Conservation (phyloP, 2,113 vertebrate genomes). For the Embiotoca jacksoni region DNA sequence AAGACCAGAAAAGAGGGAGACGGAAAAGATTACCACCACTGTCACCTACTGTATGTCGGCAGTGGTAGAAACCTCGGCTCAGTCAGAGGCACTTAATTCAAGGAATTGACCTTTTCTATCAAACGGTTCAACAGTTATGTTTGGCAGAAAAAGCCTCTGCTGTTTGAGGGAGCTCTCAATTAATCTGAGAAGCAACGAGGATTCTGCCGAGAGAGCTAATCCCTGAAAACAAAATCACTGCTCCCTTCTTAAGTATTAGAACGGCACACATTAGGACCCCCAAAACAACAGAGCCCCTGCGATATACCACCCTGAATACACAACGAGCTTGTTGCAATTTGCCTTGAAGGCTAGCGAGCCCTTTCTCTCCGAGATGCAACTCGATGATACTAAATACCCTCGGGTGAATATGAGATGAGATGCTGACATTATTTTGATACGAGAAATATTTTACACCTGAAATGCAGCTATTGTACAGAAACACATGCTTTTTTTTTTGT, state of each 20-base stretch:
- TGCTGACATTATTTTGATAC: not conserved
- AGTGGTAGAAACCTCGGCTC: not conserved
- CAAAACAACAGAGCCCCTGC: not conserved
- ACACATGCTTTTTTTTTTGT: not conserved
- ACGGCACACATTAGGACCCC: not conserved
- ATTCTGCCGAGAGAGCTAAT: slow-evolving; percentile 14
- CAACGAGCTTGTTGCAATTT: not conserved
- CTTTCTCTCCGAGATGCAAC: not conserved
- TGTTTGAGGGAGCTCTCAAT: not conserved
- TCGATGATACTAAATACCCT: too few species aligned
- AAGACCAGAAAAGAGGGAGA: not conserved
- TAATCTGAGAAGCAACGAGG: slow-evolving; percentile 15
- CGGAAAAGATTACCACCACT: not conserved
- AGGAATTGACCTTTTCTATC: not conserved
- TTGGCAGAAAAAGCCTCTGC: not conserved
- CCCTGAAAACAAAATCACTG: not conserved
- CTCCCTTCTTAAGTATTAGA: not conserved
- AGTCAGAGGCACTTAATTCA: not conserved
- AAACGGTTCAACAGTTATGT: not conserved
- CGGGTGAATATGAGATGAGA: too few species aligned
- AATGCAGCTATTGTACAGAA: not conserved
- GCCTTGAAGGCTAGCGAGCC: not conserved
- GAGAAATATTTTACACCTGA: not conserved
- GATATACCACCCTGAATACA: not conserved
- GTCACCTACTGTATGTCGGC: not conserved